Base-by-base conservation (phyloP, 2,888 invertebrate genomes). In the Steinernema carpocapsae region DNA sequence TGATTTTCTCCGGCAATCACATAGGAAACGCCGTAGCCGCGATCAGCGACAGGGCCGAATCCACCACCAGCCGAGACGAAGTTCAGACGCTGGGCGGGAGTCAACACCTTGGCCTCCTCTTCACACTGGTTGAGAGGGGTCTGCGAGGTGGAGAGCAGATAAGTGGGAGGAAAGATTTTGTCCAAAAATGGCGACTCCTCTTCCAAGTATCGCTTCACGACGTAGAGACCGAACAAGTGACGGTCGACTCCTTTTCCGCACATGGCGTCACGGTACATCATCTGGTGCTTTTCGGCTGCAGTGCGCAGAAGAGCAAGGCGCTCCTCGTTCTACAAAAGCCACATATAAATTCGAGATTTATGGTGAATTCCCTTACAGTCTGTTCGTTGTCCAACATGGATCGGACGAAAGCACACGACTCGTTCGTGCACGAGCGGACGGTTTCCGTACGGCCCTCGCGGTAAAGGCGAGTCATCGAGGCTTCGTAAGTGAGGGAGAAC, bases 11-110 rank as follows among this genome's bases (percentile, higher is more conserved):
- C 97, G 72, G 95, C 96, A 84, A 97, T 94, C 85, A 99, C 95
- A 88, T 99, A 99, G 0, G 96, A 97, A 1, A 97, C 97, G 70
- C 97, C 97, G 88, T 97, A 99, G 45, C 97, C 97, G 88, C 97
- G 95, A 89, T 97, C 96, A 1, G 97, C 95, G 0, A 97, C 90
- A 84, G 84, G 84, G 0, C 97, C 97, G 90, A 99, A 97, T 72
- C 97, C 97, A 17, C 83, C 80, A 74, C 83, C 83, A 59, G 83
- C 83, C 22, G 82, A 78, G 71, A 82, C 79, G 37, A 83, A 71
- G 37, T 78, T 59, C n/a, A 79, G 72, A 37, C 79, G 74, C 72
- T 77, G 78, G 26, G 80, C 80, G 29, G 77, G 17, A 1, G 77
- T 76, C 17, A 83, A 73, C 14, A 78, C 80, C 52, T 76, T 77